These are phyloP conservation scores for Zophobas atratus DNA, from an alignment of 1,140 invertebrate species.

Conservation along the genomic window DNA sequence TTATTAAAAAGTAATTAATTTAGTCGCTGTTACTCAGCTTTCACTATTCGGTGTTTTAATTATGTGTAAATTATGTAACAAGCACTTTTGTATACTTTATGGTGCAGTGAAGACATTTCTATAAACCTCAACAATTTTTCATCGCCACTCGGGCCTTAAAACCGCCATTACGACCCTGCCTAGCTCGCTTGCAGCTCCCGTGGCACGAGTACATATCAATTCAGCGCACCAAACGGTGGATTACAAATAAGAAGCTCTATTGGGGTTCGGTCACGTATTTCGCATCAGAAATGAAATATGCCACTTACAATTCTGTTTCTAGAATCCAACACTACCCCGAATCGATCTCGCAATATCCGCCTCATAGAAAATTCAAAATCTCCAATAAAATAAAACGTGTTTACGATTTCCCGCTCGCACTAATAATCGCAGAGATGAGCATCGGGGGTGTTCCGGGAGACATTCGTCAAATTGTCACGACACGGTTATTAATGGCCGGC, in stretches of 20 bases:
- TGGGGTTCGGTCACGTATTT: slow-evolving; percentile 50
- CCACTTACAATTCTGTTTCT: slow-evolving; percentile 48
- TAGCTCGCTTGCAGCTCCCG: background rate
- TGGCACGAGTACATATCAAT: slow-evolving; percentile 41
- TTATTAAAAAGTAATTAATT: too few species aligned
- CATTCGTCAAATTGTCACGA: slow-evolving; percentile 64
- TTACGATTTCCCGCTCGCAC: slow-evolving; percentile 19
- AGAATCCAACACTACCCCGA: slow-evolving; percentile 24
- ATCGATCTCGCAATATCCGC: slow-evolving; percentile 25
- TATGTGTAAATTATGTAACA: too few species aligned
- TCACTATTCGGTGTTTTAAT: too few species aligned
- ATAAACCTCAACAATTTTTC: too few species aligned
- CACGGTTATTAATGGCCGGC: slow-evolving; percentile 62
- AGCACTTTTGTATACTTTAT: too few species aligned
- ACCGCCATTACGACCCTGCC: background rate
- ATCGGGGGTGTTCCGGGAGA: slow-evolving; percentile 56
- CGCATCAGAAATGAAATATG: slow-evolving; percentile 50
- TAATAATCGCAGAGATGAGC: slow-evolving; percentile 30
- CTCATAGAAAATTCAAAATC: slow-evolving; percentile 10
- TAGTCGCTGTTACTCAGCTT: too few species aligned
- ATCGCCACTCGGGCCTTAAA: background rate
- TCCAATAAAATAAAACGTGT: background rate
- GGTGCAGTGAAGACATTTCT: too few species aligned
- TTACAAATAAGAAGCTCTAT: slow-evolving; percentile 51
- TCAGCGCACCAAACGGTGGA: slow-evolving; percentile 43